Evolutionary conservation across 2,888 invertebrate species (phyloP).

Genomic region (Aporophyla lueneburgensis): DNA sequence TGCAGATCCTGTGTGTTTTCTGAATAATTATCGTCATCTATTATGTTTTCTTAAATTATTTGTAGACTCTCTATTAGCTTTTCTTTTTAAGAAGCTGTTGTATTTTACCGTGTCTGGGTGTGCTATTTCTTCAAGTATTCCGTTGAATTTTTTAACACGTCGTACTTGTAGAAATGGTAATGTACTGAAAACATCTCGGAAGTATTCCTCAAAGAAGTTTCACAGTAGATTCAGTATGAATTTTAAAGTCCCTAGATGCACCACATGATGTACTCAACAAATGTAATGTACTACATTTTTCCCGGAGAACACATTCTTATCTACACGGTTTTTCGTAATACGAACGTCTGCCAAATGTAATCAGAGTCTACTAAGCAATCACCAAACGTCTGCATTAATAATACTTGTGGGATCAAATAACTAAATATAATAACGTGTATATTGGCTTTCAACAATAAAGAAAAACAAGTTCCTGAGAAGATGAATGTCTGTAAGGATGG

Average conservation of each 20-base stretch:
- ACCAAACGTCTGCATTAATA: constrained; percentile 37
- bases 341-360: constrained; percentile 1
- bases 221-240: constrained; percentile 59
- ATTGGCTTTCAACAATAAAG: constrained; percentile 60
- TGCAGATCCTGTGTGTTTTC: constrained; percentile 12
- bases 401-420: constrained; percentile 34
- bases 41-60: neutral
- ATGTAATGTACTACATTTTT: constrained; percentile 24
- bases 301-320: constrained; percentile 1
- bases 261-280: constrained; percentile 45
- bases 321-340: constrained; percentile 20
- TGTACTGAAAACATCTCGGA: constrained; percentile 57
- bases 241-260: constrained; percentile 62
- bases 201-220: constrained; percentile 57
- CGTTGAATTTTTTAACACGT: constrained; percentile 35
- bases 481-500: constrained; percentile 62
- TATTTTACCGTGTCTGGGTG: neutral
- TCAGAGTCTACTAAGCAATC: constrained; percentile 8
- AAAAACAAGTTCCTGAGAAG: constrained; percentile 51
- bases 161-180: constrained; percentile 40
- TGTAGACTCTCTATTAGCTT: neutral
- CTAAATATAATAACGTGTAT: constrained; percentile 45
- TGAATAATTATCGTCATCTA: neutral
- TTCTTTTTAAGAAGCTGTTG: neutral
- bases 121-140: constrained; percentile 33